Percentiles rank a stretch among this genome's conserved stretches.
These are phyloP conservation scores for Macaria notata DNA, from an alignment of 2,888 invertebrate genomes.

Conservation along the genomic window DNA sequence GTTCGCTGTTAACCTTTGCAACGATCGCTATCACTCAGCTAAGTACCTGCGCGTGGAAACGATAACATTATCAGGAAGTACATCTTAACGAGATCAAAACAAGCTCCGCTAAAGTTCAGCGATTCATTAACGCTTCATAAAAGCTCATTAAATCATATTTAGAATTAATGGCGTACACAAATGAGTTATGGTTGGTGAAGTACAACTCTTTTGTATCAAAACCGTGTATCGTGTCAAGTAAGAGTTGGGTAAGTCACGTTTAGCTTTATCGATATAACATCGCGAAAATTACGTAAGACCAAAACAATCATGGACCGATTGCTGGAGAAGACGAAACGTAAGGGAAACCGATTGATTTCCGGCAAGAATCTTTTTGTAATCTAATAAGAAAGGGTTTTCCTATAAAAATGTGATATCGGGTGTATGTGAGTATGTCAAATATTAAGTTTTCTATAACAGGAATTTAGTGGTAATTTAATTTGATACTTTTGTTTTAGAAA, in stretches of 20 bases:
- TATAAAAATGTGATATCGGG: no score
- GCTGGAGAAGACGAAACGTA: slow-evolving; percentile 14
- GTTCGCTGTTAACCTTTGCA: slow-evolving; percentile 2
- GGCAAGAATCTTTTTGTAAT: no score
- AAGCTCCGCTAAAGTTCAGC: slow-evolving; percentile 25
- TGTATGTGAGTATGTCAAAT: no score
- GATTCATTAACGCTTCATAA: slow-evolving; percentile 59
- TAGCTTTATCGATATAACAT: slow-evolving; percentile 60
- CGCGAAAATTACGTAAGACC: slow-evolving; percentile 60
- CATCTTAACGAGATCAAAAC: slow-evolving; percentile 25
- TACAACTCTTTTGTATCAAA: slow-evolving; percentile 61
- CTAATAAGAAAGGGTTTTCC: no score
- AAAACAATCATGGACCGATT: slow-evolving; percentile 45
- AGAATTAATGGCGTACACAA: slow-evolving; percentile 66
- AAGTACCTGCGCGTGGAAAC: slow-evolving; percentile 9
- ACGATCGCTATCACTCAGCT: slow-evolving; percentile 5
- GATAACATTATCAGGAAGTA: slow-evolving; percentile 13
- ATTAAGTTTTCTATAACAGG: no score
- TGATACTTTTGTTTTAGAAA: no score
- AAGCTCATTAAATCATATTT: slow-evolving; percentile 63
- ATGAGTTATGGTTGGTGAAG: slow-evolving; percentile 63
- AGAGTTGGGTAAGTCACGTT: slow-evolving; percentile 73
- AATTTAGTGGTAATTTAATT: no score
- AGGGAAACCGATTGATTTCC: background rate
- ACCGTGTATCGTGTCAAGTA: slow-evolving; percentile 62